Conservation (phyloP, 2,888 invertebrate genomes). For the Agrilus cyanescens region DNA sequence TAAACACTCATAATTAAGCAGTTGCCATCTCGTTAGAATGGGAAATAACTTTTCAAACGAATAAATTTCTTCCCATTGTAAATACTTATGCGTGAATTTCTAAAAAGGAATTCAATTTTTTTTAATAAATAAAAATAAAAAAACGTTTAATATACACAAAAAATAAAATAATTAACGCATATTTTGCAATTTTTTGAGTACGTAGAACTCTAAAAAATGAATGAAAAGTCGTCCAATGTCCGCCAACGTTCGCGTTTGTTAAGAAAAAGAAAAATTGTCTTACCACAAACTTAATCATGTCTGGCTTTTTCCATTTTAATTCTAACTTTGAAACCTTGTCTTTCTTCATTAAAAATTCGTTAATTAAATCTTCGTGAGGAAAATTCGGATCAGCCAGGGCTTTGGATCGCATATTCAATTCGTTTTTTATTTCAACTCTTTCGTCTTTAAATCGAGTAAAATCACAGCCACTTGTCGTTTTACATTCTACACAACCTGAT, state of each 20-base stretch:
- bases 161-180: not conserved
- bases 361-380: conserved; percentile 60
- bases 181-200: too few species aligned
- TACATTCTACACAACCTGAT: conserved; percentile 52
- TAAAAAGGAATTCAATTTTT: too few species aligned
- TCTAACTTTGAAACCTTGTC: conserved; percentile 41
- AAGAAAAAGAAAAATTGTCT: conserved; percentile 24
- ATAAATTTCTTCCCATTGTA: conserved; percentile 67
- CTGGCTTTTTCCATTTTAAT: conserved; percentile 52
- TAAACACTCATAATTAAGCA: conserved; percentile 35
- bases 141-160: too few species aligned
- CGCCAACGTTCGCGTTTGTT: too few species aligned
- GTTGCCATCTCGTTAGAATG: conserved; percentile 64
- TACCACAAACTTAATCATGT: conserved; percentile 59
- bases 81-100: conserved; percentile 52
- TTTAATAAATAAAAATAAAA: too few species aligned
- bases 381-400: conserved; percentile 52
- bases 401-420: conserved; percentile 54
- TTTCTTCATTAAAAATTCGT: conserved; percentile 54
- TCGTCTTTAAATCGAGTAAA: conserved; percentile 48
- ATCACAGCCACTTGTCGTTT: conserved; percentile 48
- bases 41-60: conserved; percentile 68
- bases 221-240: too few species aligned
- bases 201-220: too few species aligned
- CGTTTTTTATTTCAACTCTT: conserved; percentile 52